Base-by-base conservation (phyloP, 2,888 invertebrate species). In the Bellardia pandia region DNA sequence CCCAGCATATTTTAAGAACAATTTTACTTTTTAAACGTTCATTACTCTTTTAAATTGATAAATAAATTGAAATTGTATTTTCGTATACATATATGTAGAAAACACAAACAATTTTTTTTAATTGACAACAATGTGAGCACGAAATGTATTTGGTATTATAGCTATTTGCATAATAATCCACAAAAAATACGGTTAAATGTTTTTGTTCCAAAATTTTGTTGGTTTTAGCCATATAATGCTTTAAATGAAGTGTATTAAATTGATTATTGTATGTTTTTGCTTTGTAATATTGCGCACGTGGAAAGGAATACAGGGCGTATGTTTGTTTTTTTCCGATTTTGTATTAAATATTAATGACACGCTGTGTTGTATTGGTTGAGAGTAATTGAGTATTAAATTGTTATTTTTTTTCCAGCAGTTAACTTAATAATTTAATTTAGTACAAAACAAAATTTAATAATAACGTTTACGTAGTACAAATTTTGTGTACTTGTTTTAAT, bases 291-390 rank as follows among this genome's bases (percentile, higher is more conserved):
- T 45, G 13, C 23, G 3, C 30, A 13, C 8, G 3, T 58, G 30
- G 6, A 58, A 51, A 51, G 51, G 14, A 2, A 7, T 60, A 60
- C 9, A 6, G 60, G 60, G 33, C 60, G 60, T 60, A 60, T 60
- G 33, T 14, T n/a, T 68, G 30, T n/a, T 51, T 30, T 48, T 48
- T 4, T 23, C 1, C 23, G 6, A 11, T 33, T 69, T 23, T 37
- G n/a, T 13, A 30, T 69, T 69, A 14, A 48, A 69, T 69, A 69
- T 51, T 30, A 68, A 30, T 48, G 48, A 69, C 45, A 69, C 68
- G 68, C n/a, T 14, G 30, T 14, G 14, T 45, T 23, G 23, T 45
- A 23, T 66, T 16, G 64, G 40, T 37, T 9, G 40, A 11, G 66
- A 45, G 23, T 13, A 66, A 30, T 66, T 45, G 23, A 45, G 42